Evolutionary conservation across 2,113 vertebrate species (phyloP), one percentile per base, ranked within the genome.

Genomic region (Alouatta palliata): DNA sequence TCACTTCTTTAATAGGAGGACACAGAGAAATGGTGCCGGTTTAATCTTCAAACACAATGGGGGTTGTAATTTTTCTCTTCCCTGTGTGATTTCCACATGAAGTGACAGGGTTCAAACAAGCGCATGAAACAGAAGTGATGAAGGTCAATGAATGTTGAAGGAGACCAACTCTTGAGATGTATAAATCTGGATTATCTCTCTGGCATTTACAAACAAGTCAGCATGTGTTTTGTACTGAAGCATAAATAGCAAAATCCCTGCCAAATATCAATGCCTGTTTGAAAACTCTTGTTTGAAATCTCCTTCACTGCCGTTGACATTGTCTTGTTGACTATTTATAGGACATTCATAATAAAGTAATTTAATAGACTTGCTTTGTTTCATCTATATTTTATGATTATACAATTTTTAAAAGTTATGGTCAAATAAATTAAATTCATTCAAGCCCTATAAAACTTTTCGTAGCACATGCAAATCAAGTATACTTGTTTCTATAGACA

Each of bases 1-100:
- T 94, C 30, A 68, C 56, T 14, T 76, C 14, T 71, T 95, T 37
- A 27, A 40, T 30, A 85, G 17, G 5, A 97, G 27, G 58, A 47
- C 35, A 91, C 47, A 81, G 89, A 66, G 19, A 96, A 94, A 93
- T 76, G 88, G 11, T 66, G 45, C n/a, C 92, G 45, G 79, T 54
- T 8, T 79, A 49, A 90, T 90, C 90, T 92, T 93, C 14, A 73
- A 61, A 86, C n/a, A 77, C 56, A 85, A 11, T 12, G 27, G n/a
- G 70, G 16, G 5, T 43, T 84, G 14, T 40, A 35, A 75, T 79
- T 89, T 47, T 71, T 77, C 20, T 85, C 68, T 80, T 54, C 21
- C 32, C 47, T 86, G 81, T 91, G 45, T 84, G 87, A 93, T 84
- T 94, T 96, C 4, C 47, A 47, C 81, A 45, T 19, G 23, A 73